phyloP scores from a whole-genome alignment of 1,140 invertebrate species.

The Plectrocnemia conspersa region DNA sequence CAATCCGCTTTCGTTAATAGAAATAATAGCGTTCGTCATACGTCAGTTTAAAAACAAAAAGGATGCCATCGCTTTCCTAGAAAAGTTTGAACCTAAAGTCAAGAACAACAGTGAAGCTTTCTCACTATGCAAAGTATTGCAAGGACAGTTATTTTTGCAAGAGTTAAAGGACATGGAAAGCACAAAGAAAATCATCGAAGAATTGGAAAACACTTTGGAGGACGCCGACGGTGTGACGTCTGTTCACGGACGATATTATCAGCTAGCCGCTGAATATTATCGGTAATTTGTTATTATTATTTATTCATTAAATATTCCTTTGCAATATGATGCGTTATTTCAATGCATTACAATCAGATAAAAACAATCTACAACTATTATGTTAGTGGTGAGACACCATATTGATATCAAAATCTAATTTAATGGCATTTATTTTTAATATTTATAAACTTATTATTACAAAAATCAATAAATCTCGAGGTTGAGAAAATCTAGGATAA shows the following conservation, averaged over 20 bases:
- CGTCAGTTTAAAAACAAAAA: slow-evolving; percentile 76
- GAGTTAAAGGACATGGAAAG: slow-evolving; percentile 76
- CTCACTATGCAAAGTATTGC: slow-evolving; percentile 77
- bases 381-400: too few species aligned
- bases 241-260: slow-evolving; percentile 93
- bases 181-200: slow-evolving; percentile 86
- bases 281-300: slow-evolving; percentile 40
- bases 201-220: slow-evolving; percentile 81
- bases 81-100: slow-evolving; percentile 83
- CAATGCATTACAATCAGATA: too few species aligned
- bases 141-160: slow-evolving; percentile 80
- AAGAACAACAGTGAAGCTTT: slow-evolving; percentile 83
- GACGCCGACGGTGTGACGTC: slow-evolving; percentile 86
- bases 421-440: too few species aligned
- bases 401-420: too few species aligned
- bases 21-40: slow-evolving; percentile 77
- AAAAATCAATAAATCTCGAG: too few species aligned
- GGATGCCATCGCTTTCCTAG: slow-evolving; percentile 78
- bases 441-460: too few species aligned
- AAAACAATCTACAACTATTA: too few species aligned
- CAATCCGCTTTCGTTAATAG: slow-evolving; percentile 86
- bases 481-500: too few species aligned
- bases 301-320: too few species aligned
- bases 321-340: too few species aligned
- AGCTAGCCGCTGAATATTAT: slow-evolving; percentile 89